phyloP scores from a whole-genome alignment of 23 tunicate genomes.

The Styela plicata region DNA sequence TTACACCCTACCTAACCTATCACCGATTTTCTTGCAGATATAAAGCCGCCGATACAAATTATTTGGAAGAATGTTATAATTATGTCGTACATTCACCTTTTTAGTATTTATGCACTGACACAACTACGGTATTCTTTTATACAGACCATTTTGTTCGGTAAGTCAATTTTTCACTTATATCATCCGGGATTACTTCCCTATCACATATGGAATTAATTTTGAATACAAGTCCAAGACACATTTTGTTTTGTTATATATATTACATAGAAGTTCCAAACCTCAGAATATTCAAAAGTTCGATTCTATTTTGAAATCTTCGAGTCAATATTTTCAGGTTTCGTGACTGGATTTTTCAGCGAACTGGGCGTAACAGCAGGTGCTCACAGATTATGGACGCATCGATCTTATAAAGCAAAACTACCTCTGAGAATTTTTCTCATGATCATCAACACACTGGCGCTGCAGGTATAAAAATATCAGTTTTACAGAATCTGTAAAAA shows the following conservation, averaged over 20 bases:
- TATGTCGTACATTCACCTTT: slow-evolving; percentile 15
- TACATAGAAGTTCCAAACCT: too few relatives aligned
- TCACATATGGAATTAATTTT: too few relatives aligned
- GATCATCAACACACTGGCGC: slow-evolving; percentile 44
- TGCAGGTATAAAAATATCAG: slow-evolving; percentile 61
- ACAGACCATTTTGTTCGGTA: slow-evolving; percentile 4
- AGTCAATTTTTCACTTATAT: neutral
- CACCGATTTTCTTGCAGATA: neutral
- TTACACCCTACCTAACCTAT: too few relatives aligned
- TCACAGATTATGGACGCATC: slow-evolving; percentile 85
- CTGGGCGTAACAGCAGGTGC: slow-evolving; percentile 82
- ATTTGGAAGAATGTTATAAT: slow-evolving; percentile 45
- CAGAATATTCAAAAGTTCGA: too few relatives aligned
- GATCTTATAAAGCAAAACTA: slow-evolving; percentile 75
- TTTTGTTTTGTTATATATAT: too few relatives aligned
- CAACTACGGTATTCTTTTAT: neutral
- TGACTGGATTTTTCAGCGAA: slow-evolving; percentile 17
- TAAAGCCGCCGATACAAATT: slow-evolving; percentile 12
- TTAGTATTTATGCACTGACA: slow-evolving; percentile 11
- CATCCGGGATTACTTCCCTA: too few relatives aligned
- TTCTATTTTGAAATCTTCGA: too few relatives aligned
- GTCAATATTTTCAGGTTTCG: slow-evolving; percentile 48
- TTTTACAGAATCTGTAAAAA: too few relatives aligned
- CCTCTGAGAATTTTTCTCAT: slow-evolving; percentile 60
- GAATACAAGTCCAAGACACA: too few relatives aligned